Conservation (phyloP, 2,888 invertebrate genomes). For the Sarcophaga subvicina region DNA sequence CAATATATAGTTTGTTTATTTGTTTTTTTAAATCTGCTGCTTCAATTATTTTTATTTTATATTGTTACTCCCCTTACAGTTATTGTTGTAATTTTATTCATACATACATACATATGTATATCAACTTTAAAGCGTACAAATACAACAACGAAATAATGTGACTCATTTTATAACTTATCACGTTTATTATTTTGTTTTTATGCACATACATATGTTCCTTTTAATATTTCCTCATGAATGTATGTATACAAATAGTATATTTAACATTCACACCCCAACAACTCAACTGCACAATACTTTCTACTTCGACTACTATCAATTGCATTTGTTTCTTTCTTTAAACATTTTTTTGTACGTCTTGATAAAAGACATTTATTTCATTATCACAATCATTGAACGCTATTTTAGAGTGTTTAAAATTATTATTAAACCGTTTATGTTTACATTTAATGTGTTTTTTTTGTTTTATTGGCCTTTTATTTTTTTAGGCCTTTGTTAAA, state of each 20-base stretch:
- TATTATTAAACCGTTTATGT: background rate
- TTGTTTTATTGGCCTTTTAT: background rate
- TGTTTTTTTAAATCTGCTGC: too few species aligned
- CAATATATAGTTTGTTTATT: too few species aligned
- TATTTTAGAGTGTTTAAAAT: conserved; percentile 22
- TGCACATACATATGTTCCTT: background rate
- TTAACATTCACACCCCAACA: conserved; percentile 47
- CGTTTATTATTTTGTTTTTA: conserved; percentile 55
- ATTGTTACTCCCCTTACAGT: background rate
- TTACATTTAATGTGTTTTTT: background rate
- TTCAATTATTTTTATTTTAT: background rate
- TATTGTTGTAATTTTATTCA: conserved; percentile 15
- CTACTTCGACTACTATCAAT: conserved; percentile 32
- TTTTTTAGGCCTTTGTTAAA: background rate
- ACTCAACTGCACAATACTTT: conserved; percentile 25
- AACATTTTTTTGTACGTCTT: conserved; percentile 25
- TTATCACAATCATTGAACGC: conserved; percentile 34
- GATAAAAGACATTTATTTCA: conserved; percentile 18
- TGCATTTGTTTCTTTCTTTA: conserved; percentile 39
- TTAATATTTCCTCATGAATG: background rate
- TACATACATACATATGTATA: background rate
- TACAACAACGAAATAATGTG: conserved; percentile 24
- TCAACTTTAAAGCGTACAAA: background rate
- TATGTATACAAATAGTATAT: background rate
- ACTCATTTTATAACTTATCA: conserved; percentile 59